Percentiles rank a stretch among this genome's conserved stretches.
These are phyloP conservation scores for Mactromeris polynyma DNA, from an alignment of 2,888 invertebrate genomes.

Conservation along the genomic window DNA sequence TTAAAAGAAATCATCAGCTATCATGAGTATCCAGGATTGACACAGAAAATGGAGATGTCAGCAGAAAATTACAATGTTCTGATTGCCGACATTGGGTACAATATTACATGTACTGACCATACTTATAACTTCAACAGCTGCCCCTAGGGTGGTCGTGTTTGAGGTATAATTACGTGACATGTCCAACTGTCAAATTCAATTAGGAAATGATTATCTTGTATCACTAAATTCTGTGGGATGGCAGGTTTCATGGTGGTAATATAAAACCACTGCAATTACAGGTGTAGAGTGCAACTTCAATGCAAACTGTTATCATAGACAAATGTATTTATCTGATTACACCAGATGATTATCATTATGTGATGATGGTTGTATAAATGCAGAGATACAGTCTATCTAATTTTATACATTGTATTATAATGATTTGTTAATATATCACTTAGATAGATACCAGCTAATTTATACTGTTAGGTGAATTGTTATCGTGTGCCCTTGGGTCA, in stretches of 20 bases:
- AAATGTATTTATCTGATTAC: background rate
- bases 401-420: conserved; percentile 2
- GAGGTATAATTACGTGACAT: background rate
- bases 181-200: conserved; percentile 12
- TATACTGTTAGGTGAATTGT: background rate
- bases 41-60: background rate
- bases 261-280: background rate
- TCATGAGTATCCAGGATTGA: background rate
- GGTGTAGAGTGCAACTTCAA: background rate
- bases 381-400: background rate
- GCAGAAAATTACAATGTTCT: background rate
- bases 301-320: background rate
- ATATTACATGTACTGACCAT: background rate
- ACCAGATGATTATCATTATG: background rate
- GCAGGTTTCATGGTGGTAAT: background rate
- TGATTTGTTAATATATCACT: background rate
- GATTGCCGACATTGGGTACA: background rate
- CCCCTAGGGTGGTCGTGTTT: background rate
- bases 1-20: no score
- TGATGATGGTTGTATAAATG: background rate
- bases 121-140: background rate
- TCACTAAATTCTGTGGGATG: background rate
- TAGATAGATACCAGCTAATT: background rate
- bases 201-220: background rate
- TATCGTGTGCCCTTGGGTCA: background rate